These are phyloP conservation scores for Andrena flavipes DNA, from an alignment of 2,888 invertebrate species.

Conservation along the genomic window DNA sequence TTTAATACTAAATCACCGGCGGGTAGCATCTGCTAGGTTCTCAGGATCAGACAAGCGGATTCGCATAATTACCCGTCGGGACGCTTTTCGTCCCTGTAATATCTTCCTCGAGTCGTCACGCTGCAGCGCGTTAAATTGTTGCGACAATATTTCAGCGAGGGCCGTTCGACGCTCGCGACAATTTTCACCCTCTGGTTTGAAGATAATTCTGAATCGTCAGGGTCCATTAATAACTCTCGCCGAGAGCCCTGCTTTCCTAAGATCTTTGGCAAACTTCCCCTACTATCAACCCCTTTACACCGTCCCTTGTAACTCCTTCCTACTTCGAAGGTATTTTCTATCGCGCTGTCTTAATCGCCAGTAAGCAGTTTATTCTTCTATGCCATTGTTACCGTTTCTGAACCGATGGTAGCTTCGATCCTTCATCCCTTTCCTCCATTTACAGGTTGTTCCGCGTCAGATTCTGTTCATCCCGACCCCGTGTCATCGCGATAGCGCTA, in stretches of 20 bases:
- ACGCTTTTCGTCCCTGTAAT: constrained; percentile 15
- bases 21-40: constrained; percentile 56
- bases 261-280: no score
- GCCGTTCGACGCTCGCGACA: not conserved
- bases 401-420: not conserved
- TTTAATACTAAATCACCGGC: constrained; percentile 46
- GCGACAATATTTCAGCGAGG: constrained; percentile 13
- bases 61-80: constrained; percentile 53
- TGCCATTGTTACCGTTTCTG: no score
- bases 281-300: no score
- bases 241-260: no score
- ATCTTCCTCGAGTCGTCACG: constrained; percentile 3
- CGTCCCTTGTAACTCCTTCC: no score
- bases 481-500: not conserved
- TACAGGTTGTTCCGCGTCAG: not conserved
- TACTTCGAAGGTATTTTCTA: no score
- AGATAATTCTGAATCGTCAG: not conserved
- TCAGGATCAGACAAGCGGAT: constrained; percentile 51
- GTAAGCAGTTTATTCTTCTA: no score
- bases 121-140: constrained; percentile 3
- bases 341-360: no score
- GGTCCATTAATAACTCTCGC: constrained; percentile 18
- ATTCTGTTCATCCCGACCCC: not conserved
- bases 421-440: no score
- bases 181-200: not conserved